phyloP scores from a whole-genome alignment of 1,140 invertebrate species.

The Drosophila bipectinata region DNA sequence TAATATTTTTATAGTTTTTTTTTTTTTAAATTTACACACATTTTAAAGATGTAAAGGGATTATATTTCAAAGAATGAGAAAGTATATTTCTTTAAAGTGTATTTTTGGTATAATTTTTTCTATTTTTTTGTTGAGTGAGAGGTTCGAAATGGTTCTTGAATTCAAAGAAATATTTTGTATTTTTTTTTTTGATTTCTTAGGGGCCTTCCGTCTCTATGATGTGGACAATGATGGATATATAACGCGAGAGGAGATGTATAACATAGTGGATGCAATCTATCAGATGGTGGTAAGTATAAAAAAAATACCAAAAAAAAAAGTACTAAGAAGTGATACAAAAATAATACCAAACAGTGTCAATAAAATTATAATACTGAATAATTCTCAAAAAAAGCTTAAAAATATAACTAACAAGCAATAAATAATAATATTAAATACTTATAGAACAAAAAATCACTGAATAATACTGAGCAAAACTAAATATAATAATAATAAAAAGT shows the following conservation, averaged over 20 bases:
- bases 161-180: neutral
- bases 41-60: no score
- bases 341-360: neutral
- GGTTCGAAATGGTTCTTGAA: no score
- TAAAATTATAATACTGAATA: neutral
- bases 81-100: no score
- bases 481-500: no score
- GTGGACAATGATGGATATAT: slow-evolving; percentile 99
- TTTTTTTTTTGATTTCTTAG: slow-evolving; percentile 85
- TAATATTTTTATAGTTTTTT: neutral
- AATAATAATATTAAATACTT: no score
- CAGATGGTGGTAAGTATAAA: slow-evolving; percentile 97
- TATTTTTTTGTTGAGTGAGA: no score
- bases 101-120: no score
- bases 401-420: no score
- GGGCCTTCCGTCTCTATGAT: slow-evolving; percentile 98
- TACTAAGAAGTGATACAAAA: neutral
- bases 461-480: no score
- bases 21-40: no score
- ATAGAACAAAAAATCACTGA: no score
- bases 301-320: neutral
- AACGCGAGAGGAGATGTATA: slow-evolving; percentile 98
- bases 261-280: slow-evolving; percentile 99
- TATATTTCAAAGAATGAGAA: no score
- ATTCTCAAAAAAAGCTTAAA: neutral